A percentile compares a stretch with the other conserved stretches of the same genome.
Conservation (phyloP, 1,140 invertebrate genomes). For the Hesperophylax magnus region DNA sequence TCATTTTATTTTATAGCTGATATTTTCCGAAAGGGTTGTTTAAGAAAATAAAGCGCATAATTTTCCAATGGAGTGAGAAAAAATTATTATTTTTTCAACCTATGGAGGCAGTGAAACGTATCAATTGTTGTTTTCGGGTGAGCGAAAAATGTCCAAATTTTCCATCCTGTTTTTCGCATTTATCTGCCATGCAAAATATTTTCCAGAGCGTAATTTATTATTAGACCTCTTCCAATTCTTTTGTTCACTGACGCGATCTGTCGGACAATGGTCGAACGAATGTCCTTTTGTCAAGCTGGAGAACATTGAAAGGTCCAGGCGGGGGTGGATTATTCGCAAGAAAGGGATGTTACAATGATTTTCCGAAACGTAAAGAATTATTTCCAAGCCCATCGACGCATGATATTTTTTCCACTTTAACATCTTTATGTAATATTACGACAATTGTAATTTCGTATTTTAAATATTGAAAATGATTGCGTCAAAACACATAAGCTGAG, state of each 20-base stretch:
- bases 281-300: conserved; percentile 23
- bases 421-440: too few species aligned
- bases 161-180: background rate
- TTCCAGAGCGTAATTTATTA: background rate
- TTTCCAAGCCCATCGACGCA: background rate
- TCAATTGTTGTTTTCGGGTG: too few species aligned
- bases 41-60: too few species aligned
- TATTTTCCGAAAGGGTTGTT: too few species aligned
- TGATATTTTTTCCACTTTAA: background rate
- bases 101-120: too few species aligned
- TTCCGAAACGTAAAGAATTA: background rate
- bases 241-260: conserved; percentile 3
- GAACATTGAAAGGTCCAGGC: conserved; percentile 1
- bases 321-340: background rate
- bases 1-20: too few species aligned
- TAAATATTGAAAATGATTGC: too few species aligned
- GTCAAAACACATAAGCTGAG: too few species aligned
- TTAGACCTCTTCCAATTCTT: conserved; percentile 7
- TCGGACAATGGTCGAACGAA: conserved; percentile 28
- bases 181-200: background rate
- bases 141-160: background rate
- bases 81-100: too few species aligned
- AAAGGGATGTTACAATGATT: conserved; percentile 20
- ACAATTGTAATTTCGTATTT: too few species aligned
- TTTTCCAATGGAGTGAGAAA: too few species aligned